These are phyloP conservation scores for Labeo rohita DNA, from an alignment of 2,113 vertebrate genomes.

Conservation along the genomic window DNA sequence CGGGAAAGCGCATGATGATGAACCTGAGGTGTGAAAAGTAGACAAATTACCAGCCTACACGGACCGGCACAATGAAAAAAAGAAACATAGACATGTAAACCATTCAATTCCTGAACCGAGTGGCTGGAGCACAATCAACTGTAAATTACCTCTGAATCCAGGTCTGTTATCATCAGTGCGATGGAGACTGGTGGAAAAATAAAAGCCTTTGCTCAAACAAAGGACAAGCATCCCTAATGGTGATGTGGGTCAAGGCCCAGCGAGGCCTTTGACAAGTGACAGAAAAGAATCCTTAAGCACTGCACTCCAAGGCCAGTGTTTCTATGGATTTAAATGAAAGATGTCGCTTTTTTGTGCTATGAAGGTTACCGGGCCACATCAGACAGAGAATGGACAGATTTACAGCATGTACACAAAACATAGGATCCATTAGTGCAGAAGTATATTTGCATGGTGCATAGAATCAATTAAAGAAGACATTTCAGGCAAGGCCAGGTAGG, in stretches of 20 bases:
- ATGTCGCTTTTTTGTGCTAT: constrained; percentile 1
- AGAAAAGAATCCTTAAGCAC: constrained; percentile 26
- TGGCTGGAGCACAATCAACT: constrained; percentile 47
- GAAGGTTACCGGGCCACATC: constrained; percentile 30
- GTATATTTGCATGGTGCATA: constrained; percentile 37
- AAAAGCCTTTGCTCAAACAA: constrained; percentile 39
- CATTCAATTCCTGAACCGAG: constrained; percentile 43
- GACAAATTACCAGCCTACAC: constrained; percentile 49
- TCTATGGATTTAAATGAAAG: constrained; percentile 19
- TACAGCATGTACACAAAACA: constrained; percentile 36
- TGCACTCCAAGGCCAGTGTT: constrained; percentile 34
- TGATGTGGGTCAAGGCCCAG: constrained; percentile 42
- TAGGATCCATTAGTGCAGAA: constrained; percentile 30
- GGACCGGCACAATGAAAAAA: constrained; percentile 25
- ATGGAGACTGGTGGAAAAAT: constrained; percentile 27
- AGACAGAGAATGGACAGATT: constrained; percentile 29
- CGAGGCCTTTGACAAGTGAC: constrained; percentile 42
- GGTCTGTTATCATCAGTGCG: constrained; percentile 33
- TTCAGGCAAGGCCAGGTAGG: constrained; percentile 38
- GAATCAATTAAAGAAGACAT: constrained; percentile 32
- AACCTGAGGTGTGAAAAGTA: constrained; percentile 50
- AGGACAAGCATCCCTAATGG: constrained; percentile 30
- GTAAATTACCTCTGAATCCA: constrained; percentile 51
- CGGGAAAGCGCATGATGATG: constrained; percentile 30
- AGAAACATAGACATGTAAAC: constrained; percentile 52